Evolutionary conservation across 2,113 vertebrate species (phyloP), one percentile per base, ranked within the genome.

Genomic region (Alouatta palliata): DNA sequence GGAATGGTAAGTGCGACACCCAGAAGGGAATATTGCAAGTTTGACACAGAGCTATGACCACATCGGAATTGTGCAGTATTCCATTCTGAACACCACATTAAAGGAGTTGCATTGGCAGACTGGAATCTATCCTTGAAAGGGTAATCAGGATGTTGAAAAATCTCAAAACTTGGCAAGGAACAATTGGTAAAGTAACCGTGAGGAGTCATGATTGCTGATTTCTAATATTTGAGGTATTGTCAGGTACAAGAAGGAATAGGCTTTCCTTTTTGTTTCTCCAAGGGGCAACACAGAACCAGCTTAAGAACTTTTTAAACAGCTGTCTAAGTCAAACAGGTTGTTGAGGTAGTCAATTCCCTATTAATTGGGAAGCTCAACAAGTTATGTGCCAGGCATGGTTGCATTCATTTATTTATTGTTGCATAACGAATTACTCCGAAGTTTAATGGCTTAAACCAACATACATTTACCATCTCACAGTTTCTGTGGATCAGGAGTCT

Each of bases 311-410:
- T 89, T 70, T 17, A 66, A 93, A 88, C 9, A 91, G 43, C 54
- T 77, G 6, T 81, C 49, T 83, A 49, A 40, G 20, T 81, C 61
- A 91, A 61, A 85, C 43, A 45, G 17, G 35, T 89, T 94, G n/a
- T 90, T 87, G 47, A 87, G 20, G 8, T 89, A 87, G 25, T 61
- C 49, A 70, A 12, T 96, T 96, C n/a, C 32, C 32, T 96, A 27
- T 86, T 94, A 75, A 85, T 35, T 61, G 43, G 92, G 54, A 91
- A 47, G 56, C 47, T n/a, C 21, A 97, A 43, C 40, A 96, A 97
- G 14, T 30, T 77, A 19, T 58, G 19, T 91, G 5, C 47, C n/a
- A 70, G 47, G 10, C 13, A 43, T 37, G 37, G 49, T 93, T 91
- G 4, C 77, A 89, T 88, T 91, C 23, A 16, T 91, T 77, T 93